These are phyloP conservation scores for Theristus sp. DNA, from an alignment of 2,888 invertebrate genomes.

Conservation along the genomic window DNA sequence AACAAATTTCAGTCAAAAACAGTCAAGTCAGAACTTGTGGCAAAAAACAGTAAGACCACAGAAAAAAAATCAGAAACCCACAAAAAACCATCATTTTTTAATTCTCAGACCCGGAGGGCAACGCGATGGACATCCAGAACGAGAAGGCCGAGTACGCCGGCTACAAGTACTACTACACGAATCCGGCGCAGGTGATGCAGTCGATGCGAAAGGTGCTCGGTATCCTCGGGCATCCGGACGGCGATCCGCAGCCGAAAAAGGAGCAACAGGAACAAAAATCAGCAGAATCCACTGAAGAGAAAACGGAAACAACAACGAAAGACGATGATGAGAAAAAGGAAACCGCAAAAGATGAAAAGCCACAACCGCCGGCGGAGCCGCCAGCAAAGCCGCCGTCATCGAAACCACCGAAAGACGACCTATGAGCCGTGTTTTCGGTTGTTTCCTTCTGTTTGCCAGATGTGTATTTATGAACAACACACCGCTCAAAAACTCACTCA, in stretches of 20 bases:
- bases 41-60: too few relatives aligned
- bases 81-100: too few relatives aligned
- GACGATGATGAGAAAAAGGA: constrained; percentile 6
- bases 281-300: constrained; percentile 6
- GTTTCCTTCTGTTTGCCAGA: too few relatives aligned
- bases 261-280: constrained; percentile 7
- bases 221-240: not conserved
- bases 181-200: constrained; percentile 26
- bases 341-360: constrained; percentile 9
- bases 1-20: too few relatives aligned
- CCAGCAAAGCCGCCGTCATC: not conserved
- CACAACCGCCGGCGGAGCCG: not conserved
- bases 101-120: constrained; percentile 29
- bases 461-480: too few relatives aligned
- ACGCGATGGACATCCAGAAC: constrained; percentile 26
- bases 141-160: constrained; percentile 28
- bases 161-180: constrained; percentile 28
- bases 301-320: constrained; percentile 4
- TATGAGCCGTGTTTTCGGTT: too few relatives aligned
- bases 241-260: constrained; percentile 9
- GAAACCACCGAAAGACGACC: not conserved
- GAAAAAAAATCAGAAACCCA: too few relatives aligned
- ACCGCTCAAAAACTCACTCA: too few relatives aligned
- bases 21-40: too few relatives aligned
- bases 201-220: constrained; percentile 24